Evolutionary conservation across 1,140 invertebrate genomes (phyloP).

Genomic region (Drosophila sulfurigaster): DNA sequence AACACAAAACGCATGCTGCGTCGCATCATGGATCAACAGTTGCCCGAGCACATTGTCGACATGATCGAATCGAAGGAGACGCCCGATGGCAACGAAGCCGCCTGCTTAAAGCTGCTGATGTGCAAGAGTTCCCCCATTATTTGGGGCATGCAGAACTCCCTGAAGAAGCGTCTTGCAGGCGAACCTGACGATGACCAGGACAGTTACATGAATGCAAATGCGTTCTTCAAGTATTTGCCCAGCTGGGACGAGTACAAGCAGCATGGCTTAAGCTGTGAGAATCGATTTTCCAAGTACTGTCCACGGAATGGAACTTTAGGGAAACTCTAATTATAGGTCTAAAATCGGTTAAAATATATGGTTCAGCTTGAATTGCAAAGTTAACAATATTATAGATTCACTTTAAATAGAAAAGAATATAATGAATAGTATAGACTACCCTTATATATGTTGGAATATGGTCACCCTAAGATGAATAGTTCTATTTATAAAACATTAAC

Average conservation of each 20-base stretch:
- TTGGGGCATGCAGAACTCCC: constrained; percentile 89
- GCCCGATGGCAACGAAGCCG: constrained; percentile 84
- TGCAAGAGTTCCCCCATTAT: constrained; percentile 92
- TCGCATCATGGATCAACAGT: constrained; percentile 87
- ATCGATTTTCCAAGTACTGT: constrained; percentile 86
- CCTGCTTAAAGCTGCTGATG: constrained; percentile 90
- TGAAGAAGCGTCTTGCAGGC: constrained; percentile 84
- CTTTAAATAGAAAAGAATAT: too few relatives aligned
- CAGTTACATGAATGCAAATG: constrained; percentile 74
- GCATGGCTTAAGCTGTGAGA: constrained; percentile 88
- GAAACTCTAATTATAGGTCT: background rate
- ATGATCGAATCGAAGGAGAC: constrained; percentile 87
- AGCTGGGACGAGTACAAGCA: constrained; percentile 87
- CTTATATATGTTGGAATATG: background rate
- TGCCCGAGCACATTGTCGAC: constrained; percentile 86
- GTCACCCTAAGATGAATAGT: background rate
- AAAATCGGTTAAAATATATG: too few relatives aligned
- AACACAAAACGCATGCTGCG: constrained; percentile 86
- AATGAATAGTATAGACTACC: background rate
- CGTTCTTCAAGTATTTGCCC: constrained; percentile 88
- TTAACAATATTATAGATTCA: too few relatives aligned
- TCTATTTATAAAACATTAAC: background rate
- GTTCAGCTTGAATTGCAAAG: too few relatives aligned
- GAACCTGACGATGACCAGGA: constrained; percentile 54
- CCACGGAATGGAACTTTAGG: constrained; percentile 49